Base-by-base conservation (phyloP, 2,888 invertebrate genomes). In the Phasia obesa region DNA sequence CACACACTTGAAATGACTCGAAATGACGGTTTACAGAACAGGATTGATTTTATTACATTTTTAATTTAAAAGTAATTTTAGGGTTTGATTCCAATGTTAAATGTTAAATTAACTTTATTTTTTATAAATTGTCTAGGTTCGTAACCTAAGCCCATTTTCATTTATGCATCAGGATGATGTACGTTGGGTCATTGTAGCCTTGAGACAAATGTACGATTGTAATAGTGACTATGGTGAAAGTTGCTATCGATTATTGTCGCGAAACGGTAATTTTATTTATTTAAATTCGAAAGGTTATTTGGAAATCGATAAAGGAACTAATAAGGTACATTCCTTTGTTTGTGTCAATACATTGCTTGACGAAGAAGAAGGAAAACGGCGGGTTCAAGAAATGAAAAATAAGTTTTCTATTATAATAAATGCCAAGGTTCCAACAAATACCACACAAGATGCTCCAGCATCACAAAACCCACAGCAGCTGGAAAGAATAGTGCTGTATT, bases 121-220 rank as follows among this genome's bases (percentile, higher is more conserved):
- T 27, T 44, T 73, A 11, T 38, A 49, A 35, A 47, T 53, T 21
- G 78, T 77, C 0, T 69, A 89, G 89, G 96, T 97, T 1, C 94
- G 95, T n/a, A 97, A 97, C 17, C 92, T 94, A 83, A 96, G 96
- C 81, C 97, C 97, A 9, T 98, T 98, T 91, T 94, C 95, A 73
- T 97, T 96, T 89, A 97, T 98, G 95, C 97, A 97, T 90, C 94
- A 94, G 89, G 97, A 97, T 86, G 97, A 98, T 92, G 96, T 96
- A 1, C 94, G 96, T 87, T 97, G 96, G 96, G 96, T 97, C 0
- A 95, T 97, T 89, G 95, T 97, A 88, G 97, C 97, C 0, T 92
- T 97, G 69, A 92, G 96, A 85, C 96, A 97, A 92, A 97, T 97
- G 97, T 97, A 97, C 91, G 96, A 96, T 90, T 94, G 94, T 87